Evolutionary conservation across 2,113 vertebrate species (phyloP), one percentile per base, ranked within the genome.

Genomic region (Aramus guarauna): DNA sequence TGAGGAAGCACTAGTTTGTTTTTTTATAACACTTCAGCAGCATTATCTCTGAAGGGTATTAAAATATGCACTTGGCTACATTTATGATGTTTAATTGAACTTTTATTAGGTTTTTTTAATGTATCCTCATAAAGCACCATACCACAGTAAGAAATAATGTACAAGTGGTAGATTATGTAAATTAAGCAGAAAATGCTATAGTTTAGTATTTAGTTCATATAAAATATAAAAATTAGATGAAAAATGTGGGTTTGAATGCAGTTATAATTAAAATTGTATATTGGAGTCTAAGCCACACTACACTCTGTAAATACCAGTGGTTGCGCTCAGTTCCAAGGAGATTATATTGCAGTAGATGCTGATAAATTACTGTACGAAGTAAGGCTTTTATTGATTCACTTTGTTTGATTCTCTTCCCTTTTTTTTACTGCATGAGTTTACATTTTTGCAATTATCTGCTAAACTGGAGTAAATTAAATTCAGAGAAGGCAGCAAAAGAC

Each of bases 71-170:
- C 83, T 95, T 90, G 84, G 90, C 95, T 95, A 88, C 56, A 68
- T 75, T 94, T 79, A 75, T 91, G 73, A 64, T 92, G 92, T 94
- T 96, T 96, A 97, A 97, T 97, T 97, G 95, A 96, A 95, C 91
- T 96, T 96, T 89, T 93, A 94, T 96, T 92, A 97, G 93, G 3
- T 83, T 94, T 95, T 77, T 84, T 95, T 83, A 96, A 67, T 91
- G 71, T 81, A 58, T 80, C 73, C 59, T 87, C 94, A 67, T 96
- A 94, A 97, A 96, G 71, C 50, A 92, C 79, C 78, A 43, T 95
- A 85, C 36, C 73, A 74, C 71, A 72, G 72, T 81, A 79, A 95
- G 94, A 97, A 97, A 96, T 90, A 94, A 78, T 20, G 58, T 75
- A 74, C 91, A 94, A 83, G 88, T 71, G 92, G 91, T 85, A 79